phyloP scores from a whole-genome alignment of 2,888 invertebrate species.

The Thera obeliscata region DNA sequence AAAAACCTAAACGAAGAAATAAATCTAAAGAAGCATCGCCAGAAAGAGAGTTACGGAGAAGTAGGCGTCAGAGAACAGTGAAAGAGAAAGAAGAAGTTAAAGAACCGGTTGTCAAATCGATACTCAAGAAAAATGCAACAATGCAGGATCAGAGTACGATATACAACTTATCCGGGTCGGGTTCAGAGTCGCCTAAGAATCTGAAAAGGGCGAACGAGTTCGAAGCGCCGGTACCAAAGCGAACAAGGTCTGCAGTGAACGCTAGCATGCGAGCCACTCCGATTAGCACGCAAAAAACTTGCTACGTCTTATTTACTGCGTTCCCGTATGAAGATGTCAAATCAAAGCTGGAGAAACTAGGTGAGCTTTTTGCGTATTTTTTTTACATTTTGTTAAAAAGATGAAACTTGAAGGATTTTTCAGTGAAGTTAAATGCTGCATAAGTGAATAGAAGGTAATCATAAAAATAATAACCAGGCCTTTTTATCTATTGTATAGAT shows the following conservation, averaged over 20 bases:
- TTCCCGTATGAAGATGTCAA: slow-evolving; percentile 66
- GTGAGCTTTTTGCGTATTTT: slow-evolving; percentile 50
- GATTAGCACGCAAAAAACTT: slow-evolving; percentile 51
- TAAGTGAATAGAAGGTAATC: too few species aligned
- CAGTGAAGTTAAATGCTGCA: too few species aligned
- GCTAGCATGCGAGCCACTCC: slow-evolving; percentile 53
- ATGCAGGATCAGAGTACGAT: slow-evolving; percentile 62
- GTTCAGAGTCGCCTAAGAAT: slow-evolving; percentile 52
- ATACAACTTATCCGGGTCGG: slow-evolving; percentile 61
- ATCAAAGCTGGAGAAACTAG: slow-evolving; percentile 63
- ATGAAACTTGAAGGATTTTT: too few species aligned
- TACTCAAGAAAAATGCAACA: slow-evolving; percentile 44
- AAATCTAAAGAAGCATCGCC: slow-evolving; percentile 40
- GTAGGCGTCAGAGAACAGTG: slow-evolving; percentile 56
- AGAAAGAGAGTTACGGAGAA: slow-evolving; percentile 59
- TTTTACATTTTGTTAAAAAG: not conserved
- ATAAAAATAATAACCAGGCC: too few species aligned
- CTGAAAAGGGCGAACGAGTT: slow-evolving; percentile 57
- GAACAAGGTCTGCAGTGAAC: slow-evolving; percentile 47
- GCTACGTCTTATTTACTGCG: slow-evolving; percentile 70
- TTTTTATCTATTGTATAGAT: too few species aligned
- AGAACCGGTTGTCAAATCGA: slow-evolving; percentile 43
- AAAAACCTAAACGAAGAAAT: slow-evolving; percentile 26
- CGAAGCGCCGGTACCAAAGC: slow-evolving; percentile 56
- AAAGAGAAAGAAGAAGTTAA: slow-evolving; percentile 47